These are phyloP conservation scores for Lithodes maja DNA, from an alignment of 2,888 invertebrate species.

Conservation along the genomic window DNA sequence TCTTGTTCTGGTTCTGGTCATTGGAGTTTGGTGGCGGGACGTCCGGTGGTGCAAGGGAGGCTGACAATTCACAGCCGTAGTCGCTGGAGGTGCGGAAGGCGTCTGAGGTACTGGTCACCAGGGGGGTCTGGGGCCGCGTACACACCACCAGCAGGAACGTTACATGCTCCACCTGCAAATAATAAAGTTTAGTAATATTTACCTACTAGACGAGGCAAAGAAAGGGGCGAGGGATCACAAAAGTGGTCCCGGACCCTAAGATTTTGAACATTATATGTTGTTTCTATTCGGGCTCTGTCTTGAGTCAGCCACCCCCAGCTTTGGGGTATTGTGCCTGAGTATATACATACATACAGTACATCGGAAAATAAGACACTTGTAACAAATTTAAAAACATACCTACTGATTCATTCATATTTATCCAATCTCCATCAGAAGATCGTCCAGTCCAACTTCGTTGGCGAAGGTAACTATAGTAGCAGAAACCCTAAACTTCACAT, in stretches of 20 bases:
- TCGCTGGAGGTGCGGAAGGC: neutral
- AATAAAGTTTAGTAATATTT: neutral
- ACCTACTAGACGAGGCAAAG: too few relatives aligned
- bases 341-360: neutral
- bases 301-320: too few relatives aligned
- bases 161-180: slow-evolving; percentile 62
- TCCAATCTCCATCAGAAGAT: neutral
- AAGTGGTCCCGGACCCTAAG: too few relatives aligned
- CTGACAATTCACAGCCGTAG: neutral
- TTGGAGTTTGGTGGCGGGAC: neutral
- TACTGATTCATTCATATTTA: too few relatives aligned
- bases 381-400: too few relatives aligned
- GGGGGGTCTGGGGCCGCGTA: slow-evolving; percentile 46
- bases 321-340: too few relatives aligned
- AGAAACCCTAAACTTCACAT: too few relatives aligned
- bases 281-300: too few relatives aligned
- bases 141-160: slow-evolving; percentile 67
- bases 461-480: too few relatives aligned
- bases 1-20: slow-evolving; percentile 39
- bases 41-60: slow-evolving; percentile 1
- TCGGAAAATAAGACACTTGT: neutral
- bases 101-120: slow-evolving; percentile 20
- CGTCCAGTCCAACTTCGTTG: neutral
- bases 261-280: too few relatives aligned
- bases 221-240: too few relatives aligned